Evolutionary conservation across 2,113 vertebrate species (phyloP).

Genomic region (Tragelaphus imberbis): DNA sequence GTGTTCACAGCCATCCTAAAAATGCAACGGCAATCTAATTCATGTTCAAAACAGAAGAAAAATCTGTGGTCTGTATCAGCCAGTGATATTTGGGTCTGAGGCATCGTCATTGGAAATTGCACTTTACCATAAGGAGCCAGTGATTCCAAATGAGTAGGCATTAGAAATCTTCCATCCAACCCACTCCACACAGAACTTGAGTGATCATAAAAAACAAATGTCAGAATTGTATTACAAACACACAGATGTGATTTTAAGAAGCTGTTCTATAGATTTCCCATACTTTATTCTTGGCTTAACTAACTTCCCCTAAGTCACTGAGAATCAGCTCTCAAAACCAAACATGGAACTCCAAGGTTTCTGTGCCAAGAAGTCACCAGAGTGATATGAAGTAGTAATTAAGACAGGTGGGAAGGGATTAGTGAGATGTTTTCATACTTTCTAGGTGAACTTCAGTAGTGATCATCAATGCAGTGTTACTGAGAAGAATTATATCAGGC

Average conservation of each 20-base stretch:
- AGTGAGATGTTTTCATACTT: neutral
- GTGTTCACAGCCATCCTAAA: neutral
- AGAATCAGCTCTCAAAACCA: neutral
- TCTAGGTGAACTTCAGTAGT: neutral
- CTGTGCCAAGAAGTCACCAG: neutral
- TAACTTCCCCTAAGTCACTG: neutral
- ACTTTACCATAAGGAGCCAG: neutral
- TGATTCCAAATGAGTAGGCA: neutral
- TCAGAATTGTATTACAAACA: neutral
- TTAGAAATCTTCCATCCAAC: neutral
- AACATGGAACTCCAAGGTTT: neutral
- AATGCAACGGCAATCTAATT: neutral
- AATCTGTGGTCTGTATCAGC: neutral
- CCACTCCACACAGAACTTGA: neutral
- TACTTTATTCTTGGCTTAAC: neutral
- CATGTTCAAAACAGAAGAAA: neutral
- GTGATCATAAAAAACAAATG: neutral
- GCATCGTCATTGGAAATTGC: neutral
- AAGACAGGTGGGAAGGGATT: neutral
- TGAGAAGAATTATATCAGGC: slow-evolving; percentile 34
- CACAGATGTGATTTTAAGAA: neutral
- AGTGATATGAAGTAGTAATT: neutral
- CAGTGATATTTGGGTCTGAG: neutral
- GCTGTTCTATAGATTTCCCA: neutral
- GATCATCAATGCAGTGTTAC: slow-evolving; percentile 27